Evolutionary conservation across 2,113 vertebrate species (phyloP), one percentile per base, ranked within the genome.

Genomic region (Setophaga kirtlandii): DNA sequence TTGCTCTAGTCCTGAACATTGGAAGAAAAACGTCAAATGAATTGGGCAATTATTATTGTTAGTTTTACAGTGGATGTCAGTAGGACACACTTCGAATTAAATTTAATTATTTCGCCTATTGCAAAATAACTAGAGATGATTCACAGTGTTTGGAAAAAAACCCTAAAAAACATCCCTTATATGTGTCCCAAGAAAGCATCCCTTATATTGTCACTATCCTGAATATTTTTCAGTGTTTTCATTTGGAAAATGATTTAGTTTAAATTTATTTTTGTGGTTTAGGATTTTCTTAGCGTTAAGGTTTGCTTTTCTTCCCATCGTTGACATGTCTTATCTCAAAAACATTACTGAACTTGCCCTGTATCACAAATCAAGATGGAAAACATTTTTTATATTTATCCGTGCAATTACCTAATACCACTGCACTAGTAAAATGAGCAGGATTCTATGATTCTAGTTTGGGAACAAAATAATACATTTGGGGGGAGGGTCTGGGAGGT

Each of bases 401-500:
- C 3, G 2, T 25, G 24, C 28, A 62, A 41, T 46, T 68, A 47
- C 6, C 3, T 30, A 59, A 35, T 70, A n/a, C 2, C 2, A 27
- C 14, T 59, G 39, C 15, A 16, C 5, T 31, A 50, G 10, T 42
- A 86, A 58, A 58, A 58, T 11, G 4, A 53, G 15, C 7, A 56
- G 4, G 4, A 50, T 83, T 41, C 24, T 55, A 6, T 41, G 7
- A 47, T 35, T 65, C 2, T 75, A 4, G n/a, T 92, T 67, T 58
- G 30, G 8, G 77, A 62, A 53, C 1, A 89, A 35, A 69, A 39
- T 18, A 37, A 35, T 63, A 25, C 0, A 18, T 67, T 50, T 5
- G 1, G 7, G 3, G 2, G 21, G 9, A 2, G 2, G 2, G 4
- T 2, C 6, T 35, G 6, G 14, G 8, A 5, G 3, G 2, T 6